These are phyloP conservation scores for Pantherophis alleghaniensis DNA, from an alignment of 2,797 vertebrate species.

Conservation along the genomic window DNA sequence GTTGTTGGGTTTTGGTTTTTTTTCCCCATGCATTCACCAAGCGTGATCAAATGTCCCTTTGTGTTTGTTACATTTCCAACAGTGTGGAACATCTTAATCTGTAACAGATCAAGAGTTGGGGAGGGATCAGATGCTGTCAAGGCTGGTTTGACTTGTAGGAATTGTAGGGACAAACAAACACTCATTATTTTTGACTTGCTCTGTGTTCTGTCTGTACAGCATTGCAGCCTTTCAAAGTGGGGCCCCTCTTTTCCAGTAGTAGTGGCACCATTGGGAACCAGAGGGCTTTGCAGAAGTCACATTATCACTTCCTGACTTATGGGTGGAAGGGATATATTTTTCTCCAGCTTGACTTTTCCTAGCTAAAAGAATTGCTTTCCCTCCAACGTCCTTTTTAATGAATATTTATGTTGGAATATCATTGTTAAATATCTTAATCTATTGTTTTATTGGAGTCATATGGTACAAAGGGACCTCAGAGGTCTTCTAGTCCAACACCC, in stretches of 20 bases:
- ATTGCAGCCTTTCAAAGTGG: background rate
- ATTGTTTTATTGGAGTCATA: background rate
- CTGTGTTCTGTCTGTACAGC: background rate
- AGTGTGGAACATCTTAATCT: background rate
- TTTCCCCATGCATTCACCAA: background rate
- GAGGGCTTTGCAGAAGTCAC: background rate
- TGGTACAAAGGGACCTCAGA: no score
- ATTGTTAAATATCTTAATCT: background rate
- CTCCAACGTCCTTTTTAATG: background rate
- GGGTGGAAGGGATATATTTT: background rate
- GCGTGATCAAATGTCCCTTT: background rate
- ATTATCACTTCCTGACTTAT: background rate
- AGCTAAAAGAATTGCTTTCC: background rate
- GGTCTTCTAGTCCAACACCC: background rate
- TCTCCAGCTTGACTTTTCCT: background rate
- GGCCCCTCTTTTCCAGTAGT: background rate
- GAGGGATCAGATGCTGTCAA: background rate
- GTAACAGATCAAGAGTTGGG: background rate
- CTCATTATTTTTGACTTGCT: background rate
- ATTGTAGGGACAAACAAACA: background rate
- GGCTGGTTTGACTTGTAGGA: background rate
- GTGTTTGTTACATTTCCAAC: background rate
- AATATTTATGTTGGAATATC: background rate
- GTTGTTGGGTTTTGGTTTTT: background rate
- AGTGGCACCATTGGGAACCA: background rate